A percentile compares a stretch with the other conserved stretches of the same genome.
Conservation (phyloP, 2,113 vertebrate species). For the Cepphus grylle region DNA sequence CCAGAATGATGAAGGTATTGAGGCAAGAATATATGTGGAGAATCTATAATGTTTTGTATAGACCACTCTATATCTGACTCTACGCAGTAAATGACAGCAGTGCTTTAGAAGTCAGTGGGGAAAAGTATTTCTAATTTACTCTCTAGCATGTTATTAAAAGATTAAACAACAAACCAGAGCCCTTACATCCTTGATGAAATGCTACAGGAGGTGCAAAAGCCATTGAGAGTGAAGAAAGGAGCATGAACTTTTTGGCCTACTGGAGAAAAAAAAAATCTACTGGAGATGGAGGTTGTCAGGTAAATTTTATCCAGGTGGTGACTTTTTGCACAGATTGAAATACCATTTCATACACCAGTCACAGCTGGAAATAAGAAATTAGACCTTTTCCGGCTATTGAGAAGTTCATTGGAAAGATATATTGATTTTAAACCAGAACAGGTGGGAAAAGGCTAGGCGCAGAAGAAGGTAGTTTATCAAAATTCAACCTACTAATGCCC, state of each 20-base stretch:
- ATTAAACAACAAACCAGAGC: background rate
- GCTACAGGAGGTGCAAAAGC: background rate
- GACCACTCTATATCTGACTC: background rate
- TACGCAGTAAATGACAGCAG: background rate
- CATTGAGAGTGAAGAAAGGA: background rate
- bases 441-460: background rate
- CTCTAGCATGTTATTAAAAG: background rate
- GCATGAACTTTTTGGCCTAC: background rate
- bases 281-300: background rate
- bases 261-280: background rate
- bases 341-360: background rate
- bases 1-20: background rate
- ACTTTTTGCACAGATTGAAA: background rate
- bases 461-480: background rate
- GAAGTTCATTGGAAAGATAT: background rate
- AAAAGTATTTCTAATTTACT: background rate
- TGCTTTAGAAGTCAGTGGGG: background rate
- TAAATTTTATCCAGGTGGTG: background rate
- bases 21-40: background rate
- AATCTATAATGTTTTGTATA: background rate
- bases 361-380: background rate
- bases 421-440: background rate
- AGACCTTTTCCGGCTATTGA: background rate
- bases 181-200: background rate
- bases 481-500: background rate